Percentiles rank a stretch among this genome's conserved stretches.
Conservation (phyloP, 2,113 vertebrate genomes). For the Cacatua alba region DNA sequence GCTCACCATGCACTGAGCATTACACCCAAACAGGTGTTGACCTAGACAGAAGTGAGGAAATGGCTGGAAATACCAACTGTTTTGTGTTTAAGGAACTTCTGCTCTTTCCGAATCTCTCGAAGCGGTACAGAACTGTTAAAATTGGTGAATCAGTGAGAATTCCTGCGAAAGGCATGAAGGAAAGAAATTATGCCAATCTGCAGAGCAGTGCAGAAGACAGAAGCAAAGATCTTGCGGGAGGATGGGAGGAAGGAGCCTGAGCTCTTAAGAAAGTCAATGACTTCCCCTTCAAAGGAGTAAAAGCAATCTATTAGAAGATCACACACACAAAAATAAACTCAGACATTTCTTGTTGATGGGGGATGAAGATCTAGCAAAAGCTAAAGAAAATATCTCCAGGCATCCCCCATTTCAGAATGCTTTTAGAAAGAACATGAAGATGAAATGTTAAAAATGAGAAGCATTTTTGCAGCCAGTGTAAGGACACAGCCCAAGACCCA, state of each 20-base stretch:
- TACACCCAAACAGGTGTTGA: not conserved
- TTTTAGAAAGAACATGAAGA: not conserved
- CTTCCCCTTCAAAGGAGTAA: not conserved
- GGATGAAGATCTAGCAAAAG: not conserved
- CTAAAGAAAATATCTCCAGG: constrained; percentile 14
- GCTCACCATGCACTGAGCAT: not conserved
- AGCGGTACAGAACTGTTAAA: not conserved
- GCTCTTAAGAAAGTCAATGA: not conserved
- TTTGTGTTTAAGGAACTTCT: not conserved
- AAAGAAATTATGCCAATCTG: not conserved
- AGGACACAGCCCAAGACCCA: not conserved
- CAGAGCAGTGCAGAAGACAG: not conserved
- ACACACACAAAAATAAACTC: constrained; percentile 1
- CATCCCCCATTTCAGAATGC: not conserved
- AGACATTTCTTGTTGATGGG: not conserved
- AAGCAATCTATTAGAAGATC: constrained; percentile 4
- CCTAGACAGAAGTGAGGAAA: not conserved
- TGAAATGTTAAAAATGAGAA: not conserved
- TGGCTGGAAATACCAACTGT: constrained; percentile 22
- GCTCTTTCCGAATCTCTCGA: constrained; percentile 5
- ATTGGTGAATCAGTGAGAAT: not conserved
- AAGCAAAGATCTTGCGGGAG: not conserved
- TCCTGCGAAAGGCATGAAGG: not conserved
- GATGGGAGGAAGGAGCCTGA: not conserved
- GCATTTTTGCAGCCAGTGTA: not conserved